These are phyloP conservation scores for Eleutherodactylus coqui DNA, from an alignment of 2,797 vertebrate species.

Conservation along the genomic window DNA sequence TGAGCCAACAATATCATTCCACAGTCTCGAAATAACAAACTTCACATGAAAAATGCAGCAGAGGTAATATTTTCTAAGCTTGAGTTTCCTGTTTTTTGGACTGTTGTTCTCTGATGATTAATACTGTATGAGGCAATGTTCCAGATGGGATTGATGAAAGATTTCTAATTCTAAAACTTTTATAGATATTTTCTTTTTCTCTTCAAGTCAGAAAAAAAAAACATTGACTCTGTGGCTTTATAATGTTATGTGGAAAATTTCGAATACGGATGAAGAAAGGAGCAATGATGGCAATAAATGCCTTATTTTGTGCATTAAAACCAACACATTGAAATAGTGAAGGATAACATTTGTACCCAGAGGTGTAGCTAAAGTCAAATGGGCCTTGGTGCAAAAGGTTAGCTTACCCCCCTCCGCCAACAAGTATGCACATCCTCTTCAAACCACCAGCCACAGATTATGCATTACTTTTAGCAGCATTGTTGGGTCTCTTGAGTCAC, in stretches of 20 bases:
- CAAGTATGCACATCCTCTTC: too few species aligned
- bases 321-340: neutral
- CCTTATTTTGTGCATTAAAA: neutral
- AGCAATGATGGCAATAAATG: neutral
- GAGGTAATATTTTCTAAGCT: slow-evolving; percentile 58
- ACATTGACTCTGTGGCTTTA: slow-evolving; percentile 26
- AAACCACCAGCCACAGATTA: too few species aligned
- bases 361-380: too few species aligned
- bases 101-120: slow-evolving; percentile 41
- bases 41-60: slow-evolving; percentile 58
- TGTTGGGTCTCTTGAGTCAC: too few species aligned
- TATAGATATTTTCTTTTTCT: slow-evolving; percentile 30
- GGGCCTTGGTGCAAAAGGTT: too few species aligned
- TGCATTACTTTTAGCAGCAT: too few species aligned
- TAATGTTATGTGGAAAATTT: slow-evolving; percentile 62
- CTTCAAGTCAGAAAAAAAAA: slow-evolving; percentile 40
- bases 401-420: too few species aligned
- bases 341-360: neutral
- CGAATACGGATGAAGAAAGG: slow-evolving; percentile 5
- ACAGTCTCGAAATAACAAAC: slow-evolving; percentile 58
- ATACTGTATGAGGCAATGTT: slow-evolving; percentile 48
- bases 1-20: slow-evolving; percentile 60
- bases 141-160: slow-evolving; percentile 50
- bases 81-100: slow-evolving; percentile 57
- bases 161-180: slow-evolving; percentile 55